phyloP scores from a whole-genome alignment of 2,888 invertebrate species.

The Tachina fera region DNA sequence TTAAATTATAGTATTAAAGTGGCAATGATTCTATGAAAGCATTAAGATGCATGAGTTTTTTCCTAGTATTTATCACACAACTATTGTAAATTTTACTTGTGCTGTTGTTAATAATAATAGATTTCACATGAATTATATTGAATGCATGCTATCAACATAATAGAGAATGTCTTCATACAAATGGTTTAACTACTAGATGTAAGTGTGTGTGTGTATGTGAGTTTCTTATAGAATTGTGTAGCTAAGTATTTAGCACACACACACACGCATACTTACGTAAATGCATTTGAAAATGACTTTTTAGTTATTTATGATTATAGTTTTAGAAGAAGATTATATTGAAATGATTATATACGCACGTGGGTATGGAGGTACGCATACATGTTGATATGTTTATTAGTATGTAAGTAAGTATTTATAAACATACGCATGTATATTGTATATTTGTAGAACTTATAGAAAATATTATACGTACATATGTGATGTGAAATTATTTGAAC shows the following conservation, averaged over 20 bases:
- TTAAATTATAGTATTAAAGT: conserved; percentile 6
- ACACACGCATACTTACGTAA: conserved; percentile 16
- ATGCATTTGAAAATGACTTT: conserved; percentile 68
- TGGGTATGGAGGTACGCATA: neutral
- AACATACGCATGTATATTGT: neutral
- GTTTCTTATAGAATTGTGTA: neutral
- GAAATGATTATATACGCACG: conserved; percentile 32
- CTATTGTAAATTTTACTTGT: conserved; percentile 26
- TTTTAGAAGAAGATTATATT: conserved; percentile 55
- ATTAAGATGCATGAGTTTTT: conserved; percentile 20
- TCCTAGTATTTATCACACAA: conserved; percentile 13
- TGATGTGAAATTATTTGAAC: conserved; percentile 28
- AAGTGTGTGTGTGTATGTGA: neutral
- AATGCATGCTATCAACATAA: conserved; percentile 10
- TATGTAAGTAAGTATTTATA: too few species aligned
- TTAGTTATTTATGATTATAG: conserved; percentile 68
- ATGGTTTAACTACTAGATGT: neutral
- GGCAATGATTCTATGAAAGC: conserved; percentile 4
- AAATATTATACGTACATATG: too few species aligned
- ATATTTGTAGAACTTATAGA: too few species aligned
- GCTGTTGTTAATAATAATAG: conserved; percentile 20
- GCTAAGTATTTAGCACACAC: neutral
- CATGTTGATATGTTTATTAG: neutral
- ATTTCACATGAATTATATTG: neutral
- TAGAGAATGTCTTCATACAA: neutral